Conservation (phyloP, 2,113 vertebrate genomes). For the Myrmophylax atrothorax region DNA sequence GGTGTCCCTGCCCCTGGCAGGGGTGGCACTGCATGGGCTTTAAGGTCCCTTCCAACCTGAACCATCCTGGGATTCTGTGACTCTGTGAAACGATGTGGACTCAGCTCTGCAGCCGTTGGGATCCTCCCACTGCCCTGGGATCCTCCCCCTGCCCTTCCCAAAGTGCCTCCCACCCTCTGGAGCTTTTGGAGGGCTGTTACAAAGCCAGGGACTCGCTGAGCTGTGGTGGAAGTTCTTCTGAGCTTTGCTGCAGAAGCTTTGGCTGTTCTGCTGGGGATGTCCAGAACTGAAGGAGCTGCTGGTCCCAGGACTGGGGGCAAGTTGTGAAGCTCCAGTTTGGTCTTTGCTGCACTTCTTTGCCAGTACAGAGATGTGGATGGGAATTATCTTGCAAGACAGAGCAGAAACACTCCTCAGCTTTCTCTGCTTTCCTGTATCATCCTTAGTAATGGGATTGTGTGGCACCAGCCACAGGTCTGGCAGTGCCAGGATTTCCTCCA, state of each 20-base stretch:
- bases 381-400: background rate
- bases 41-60: background rate
- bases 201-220: background rate
- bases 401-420: background rate
- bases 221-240: background rate
- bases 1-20: background rate
- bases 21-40: background rate
- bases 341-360: background rate
- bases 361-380: background rate
- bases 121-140: background rate
- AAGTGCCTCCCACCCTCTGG: background rate
- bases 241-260: background rate
- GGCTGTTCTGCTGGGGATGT: background rate
- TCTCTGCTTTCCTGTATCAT: background rate
- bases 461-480: fast-evolving
- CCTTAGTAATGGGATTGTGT: background rate
- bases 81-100: background rate
- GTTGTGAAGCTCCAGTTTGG: background rate
- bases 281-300: background rate
- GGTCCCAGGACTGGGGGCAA: background rate
- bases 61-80: background rate
- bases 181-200: background rate
- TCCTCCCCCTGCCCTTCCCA: background rate
- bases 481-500: background rate
- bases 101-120: fast-evolving